phyloP scores from a whole-genome alignment of 1,140 invertebrate species.

The Semibalanus balanoides region DNA sequence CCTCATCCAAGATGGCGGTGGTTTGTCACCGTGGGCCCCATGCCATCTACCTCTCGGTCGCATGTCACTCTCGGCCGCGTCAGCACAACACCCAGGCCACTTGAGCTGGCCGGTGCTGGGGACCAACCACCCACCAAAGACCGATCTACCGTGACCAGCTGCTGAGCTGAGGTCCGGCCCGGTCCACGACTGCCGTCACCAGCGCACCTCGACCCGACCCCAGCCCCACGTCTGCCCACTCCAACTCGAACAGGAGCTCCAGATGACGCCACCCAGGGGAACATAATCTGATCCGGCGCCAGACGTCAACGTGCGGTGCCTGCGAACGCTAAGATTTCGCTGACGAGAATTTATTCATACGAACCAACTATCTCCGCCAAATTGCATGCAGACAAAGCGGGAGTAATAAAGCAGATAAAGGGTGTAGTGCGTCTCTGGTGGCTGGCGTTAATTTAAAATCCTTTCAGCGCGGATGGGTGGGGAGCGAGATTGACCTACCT shows the following conservation, averaged over 20 bases:
- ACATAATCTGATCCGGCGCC: neutral
- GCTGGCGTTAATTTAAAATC: neutral
- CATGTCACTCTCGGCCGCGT: too few species aligned
- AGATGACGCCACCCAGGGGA: neutral
- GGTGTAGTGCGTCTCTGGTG: neutral
- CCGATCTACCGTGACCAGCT: too few species aligned
- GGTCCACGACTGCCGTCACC: too few species aligned
- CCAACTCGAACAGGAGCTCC: neutral
- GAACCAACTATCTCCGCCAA: neutral
- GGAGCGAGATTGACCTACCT: neutral
- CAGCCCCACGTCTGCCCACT: too few species aligned
- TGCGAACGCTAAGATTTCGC: neutral
- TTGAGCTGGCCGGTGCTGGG: too few species aligned
- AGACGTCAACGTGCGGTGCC: neutral
- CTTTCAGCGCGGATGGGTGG: neutral
- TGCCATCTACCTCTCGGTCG: too few species aligned
- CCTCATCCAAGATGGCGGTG: too few species aligned
- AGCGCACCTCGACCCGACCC: too few species aligned
- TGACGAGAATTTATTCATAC: conserved; percentile 2
- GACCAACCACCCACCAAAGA: too few species aligned
- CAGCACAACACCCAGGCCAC: too few species aligned
- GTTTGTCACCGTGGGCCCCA: too few species aligned
- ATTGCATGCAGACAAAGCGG: conserved; percentile 1
- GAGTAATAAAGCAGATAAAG: conserved; percentile 2
- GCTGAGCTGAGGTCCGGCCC: too few species aligned